Conservation (phyloP, 2,113 vertebrate species). For the Arvicanthis niloticus region DNA sequence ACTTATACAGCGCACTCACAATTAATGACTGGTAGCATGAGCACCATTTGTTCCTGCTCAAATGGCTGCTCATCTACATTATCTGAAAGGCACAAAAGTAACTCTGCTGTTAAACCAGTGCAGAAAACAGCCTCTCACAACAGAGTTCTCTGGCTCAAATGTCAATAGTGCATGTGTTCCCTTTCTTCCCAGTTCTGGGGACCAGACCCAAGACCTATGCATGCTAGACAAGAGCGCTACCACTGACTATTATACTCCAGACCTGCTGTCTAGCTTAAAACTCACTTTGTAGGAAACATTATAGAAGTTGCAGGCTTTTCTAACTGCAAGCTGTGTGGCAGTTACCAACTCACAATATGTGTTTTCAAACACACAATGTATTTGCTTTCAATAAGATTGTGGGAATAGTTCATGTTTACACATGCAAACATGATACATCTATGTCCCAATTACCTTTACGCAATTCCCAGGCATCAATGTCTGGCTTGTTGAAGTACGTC, state of each 20-base stretch:
- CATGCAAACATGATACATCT: background rate
- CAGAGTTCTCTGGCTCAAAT: constrained; percentile 16
- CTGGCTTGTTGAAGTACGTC: constrained; percentile 97
- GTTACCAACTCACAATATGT: background rate
- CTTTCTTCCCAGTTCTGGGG: background rate
- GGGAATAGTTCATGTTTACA: background rate
- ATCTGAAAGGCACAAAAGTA: constrained; percentile 34
- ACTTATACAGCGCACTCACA: background rate
- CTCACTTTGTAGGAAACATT: background rate
- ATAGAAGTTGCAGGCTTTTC: background rate
- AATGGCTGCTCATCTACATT: background rate
- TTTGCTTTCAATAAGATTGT: constrained; percentile 3
- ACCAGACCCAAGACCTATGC: background rate
- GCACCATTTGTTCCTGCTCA: background rate
- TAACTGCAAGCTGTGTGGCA: background rate
- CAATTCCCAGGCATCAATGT: constrained; percentile 97
- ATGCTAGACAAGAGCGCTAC: background rate
- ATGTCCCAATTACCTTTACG: constrained; percentile 92
- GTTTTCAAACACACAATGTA: constrained; percentile 43
- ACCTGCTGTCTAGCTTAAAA: background rate
- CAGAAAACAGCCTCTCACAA: background rate
- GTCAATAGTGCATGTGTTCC: background rate
- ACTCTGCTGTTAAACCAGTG: background rate
- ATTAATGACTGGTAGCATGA: constrained; percentile 14
- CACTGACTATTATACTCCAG: background rate